Base-by-base conservation (phyloP, 1,140 invertebrate species). In the Grapholita molesta region DNA sequence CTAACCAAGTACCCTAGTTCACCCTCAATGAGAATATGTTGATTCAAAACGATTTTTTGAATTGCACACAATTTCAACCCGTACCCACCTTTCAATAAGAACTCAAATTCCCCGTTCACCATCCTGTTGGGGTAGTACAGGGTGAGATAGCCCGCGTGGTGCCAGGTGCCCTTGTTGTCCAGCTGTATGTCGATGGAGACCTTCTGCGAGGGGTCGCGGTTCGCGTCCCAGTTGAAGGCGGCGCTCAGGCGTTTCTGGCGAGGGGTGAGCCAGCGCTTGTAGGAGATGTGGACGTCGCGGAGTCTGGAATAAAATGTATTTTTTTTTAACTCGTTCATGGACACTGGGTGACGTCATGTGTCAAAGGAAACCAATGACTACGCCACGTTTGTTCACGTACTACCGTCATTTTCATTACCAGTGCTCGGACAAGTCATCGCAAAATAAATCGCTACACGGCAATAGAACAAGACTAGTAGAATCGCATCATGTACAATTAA, bases 181-280 rank as follows among this genome's bases (percentile, higher is more conserved):
- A 94, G 75, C 7, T 93, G 92, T 0, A 95, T 82, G 53, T 92
- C 92, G 0, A 94, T 85, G 28, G 92, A 92, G 9, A 96, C 82
- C 79, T 95, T 95, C 76, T 96, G 93, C 42, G 94, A 94, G 0
- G 96, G 96, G 92, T 97, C 95, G 8, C 96, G 92, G 86, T 96
- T 97, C 0, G 95, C 95, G 78, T 97, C 96, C 96, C 96, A 97
- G 75, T 96, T 96, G 0, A 97, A 78, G 69, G 95, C 95, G 0
- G 95, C 83, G 0, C 94, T 95, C 3, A 94, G 86, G 65, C 94
- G 94, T 77, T 96, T 95, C 15, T 93, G 92, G 18, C 88, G 79
- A 0, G 90, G 81, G 23, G 93, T 92, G 69, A 94, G 93, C 5
- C 94, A 88, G 0, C 94, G 92, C 28, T 93, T 94, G 64, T 95